Evolutionary conservation across 1,140 invertebrate species (phyloP).

Genomic region (Brachionus sp.): DNA sequence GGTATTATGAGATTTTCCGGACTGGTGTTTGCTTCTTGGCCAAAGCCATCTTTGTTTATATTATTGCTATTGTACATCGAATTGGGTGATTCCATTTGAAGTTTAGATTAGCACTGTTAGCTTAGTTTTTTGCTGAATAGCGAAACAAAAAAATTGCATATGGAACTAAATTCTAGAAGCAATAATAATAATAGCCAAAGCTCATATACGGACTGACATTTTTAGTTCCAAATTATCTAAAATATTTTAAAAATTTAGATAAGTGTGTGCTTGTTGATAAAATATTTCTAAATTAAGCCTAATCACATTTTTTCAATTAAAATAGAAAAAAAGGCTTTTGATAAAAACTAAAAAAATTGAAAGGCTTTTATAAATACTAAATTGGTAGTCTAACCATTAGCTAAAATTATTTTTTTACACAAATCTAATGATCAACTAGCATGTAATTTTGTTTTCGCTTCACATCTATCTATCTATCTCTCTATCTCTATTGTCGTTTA

Average conservation of each 20-base stretch:
- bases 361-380: constrained; percentile 33
- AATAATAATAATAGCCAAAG: background rate
- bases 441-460: constrained; percentile 30
- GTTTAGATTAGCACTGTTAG: background rate
- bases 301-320: background rate
- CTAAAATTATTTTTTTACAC: background rate
- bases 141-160: background rate
- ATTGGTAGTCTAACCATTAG: background rate
- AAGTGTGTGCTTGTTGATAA: background rate
- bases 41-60: constrained; percentile 25
- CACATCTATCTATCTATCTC: background rate
- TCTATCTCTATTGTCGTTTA: background rate
- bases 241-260: constrained; percentile 10
- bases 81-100: constrained; percentile 40
- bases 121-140: background rate
- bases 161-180: background rate
- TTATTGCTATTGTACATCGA: constrained; percentile 38
- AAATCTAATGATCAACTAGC: background rate
- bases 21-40: background rate
- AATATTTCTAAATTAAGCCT: background rate
- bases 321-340: background rate
- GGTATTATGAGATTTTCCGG: constrained; percentile 33
- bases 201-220: constrained; percentile 21
- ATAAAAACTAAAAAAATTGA: constrained; percentile 5
- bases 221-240: background rate